phyloP scores from a whole-genome alignment of 2,888 invertebrate species.

The Cheilosia vernalis region DNA sequence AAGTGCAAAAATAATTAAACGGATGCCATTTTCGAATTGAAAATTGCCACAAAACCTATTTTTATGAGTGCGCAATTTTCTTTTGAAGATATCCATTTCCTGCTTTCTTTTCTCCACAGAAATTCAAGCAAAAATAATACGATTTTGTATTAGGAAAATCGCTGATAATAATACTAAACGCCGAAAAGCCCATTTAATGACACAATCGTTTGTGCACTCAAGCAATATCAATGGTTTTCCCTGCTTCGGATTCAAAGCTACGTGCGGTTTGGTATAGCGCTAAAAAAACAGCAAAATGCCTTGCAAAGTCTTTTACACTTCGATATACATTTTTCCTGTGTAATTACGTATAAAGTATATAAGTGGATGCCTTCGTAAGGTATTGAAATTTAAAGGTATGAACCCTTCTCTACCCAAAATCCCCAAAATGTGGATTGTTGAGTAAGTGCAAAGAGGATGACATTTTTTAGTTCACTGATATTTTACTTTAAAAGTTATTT shows the following conservation, averaged over 20 bases:
- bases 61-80: no score
- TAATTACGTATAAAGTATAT: neutral
- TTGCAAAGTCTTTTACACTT: slow-evolving; percentile 11
- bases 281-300: neutral
- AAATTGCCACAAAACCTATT: no score
- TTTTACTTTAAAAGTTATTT: neutral
- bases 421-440: neutral
- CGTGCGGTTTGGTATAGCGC: no score
- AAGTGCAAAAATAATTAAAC: no score
- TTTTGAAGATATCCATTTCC: no score
- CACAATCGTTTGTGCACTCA: slow-evolving; percentile 11
- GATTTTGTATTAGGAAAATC: no score
- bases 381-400: slow-evolving; percentile 3
- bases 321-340: neutral
- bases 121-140: no score
- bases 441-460: slow-evolving; percentile 21
- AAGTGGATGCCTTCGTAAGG: neutral
- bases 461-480: slow-evolving; percentile 2
- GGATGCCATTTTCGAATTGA: no score
- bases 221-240: neutral
- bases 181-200: neutral
- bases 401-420: neutral
- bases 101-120: no score
- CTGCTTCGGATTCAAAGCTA: no score
- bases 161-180: no score